Conservation (phyloP, 2,888 invertebrate species). For the Mimachlamys varia region DNA sequence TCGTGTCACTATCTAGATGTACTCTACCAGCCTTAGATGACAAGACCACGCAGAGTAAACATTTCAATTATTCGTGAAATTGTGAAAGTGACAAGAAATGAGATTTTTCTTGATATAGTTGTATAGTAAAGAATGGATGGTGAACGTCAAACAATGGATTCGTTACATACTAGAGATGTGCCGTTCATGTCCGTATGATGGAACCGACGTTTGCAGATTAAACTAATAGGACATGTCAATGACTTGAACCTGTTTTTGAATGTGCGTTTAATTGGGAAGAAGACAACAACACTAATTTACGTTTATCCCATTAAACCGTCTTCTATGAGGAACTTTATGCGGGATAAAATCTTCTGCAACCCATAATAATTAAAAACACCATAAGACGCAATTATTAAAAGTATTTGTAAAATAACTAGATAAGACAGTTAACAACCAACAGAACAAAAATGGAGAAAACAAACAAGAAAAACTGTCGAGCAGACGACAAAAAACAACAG, state of each 20-base stretch:
- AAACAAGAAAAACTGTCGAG: not conserved
- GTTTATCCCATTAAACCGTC: not conserved
- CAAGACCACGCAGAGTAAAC: not conserved
- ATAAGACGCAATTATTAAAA: not conserved
- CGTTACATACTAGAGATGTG: not conserved
- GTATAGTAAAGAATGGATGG: not conserved
- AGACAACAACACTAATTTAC: not conserved
- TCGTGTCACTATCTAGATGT: not conserved
- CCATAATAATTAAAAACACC: not conserved
- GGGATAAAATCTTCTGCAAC: no score
- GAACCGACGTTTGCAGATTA: not conserved
- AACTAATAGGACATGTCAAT: not conserved
- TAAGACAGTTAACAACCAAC: not conserved
- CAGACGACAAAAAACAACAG: not conserved
- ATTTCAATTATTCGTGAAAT: not conserved
- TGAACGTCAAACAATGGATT: not conserved
- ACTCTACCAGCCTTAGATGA: not conserved
- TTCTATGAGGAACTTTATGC: no score
- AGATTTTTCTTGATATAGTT: not conserved
- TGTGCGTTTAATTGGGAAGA: not conserved
- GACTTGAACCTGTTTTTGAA: not conserved
- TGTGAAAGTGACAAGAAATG: no score
- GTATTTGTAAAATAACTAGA: no score
- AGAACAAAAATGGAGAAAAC: not conserved
- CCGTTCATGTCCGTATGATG: not conserved